phyloP scores from a whole-genome alignment of 2,797 vertebrate genomes.

The Cyclopterus lumpus region DNA sequence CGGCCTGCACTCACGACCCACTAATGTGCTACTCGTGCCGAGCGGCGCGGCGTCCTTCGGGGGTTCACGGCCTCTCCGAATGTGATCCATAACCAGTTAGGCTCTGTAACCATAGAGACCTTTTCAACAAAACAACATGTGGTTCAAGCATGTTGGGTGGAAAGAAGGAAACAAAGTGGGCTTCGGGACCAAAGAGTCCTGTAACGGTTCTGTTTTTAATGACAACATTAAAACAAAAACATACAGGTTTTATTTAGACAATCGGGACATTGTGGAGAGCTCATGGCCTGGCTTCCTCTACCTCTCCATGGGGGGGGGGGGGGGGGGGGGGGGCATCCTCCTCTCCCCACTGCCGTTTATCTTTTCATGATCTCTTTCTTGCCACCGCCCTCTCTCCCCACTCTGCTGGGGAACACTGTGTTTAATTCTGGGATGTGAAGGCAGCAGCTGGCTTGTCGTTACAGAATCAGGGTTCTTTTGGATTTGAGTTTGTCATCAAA shows the following conservation, averaged over 20 bases:
- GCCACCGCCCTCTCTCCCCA: conserved; percentile 3
- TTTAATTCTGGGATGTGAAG: conserved; percentile 48
- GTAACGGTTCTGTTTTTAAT: conserved; percentile 17
- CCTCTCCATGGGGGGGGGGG: conserved; percentile 14
- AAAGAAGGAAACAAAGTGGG: conserved; percentile 18
- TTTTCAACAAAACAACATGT: conserved; percentile 53
- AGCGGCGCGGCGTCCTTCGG: conserved; percentile 33
- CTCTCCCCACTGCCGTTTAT: conserved; percentile 43
- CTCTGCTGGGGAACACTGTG: conserved; percentile 33
- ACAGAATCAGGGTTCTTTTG: conserved; percentile 27
- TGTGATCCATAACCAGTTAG: conserved; percentile 58
- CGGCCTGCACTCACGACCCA: conserved; percentile 58
- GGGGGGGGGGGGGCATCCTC: no score
- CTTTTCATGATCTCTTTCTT: conserved; percentile 34
- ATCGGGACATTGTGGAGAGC: conserved; percentile 3
- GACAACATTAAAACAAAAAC: conserved; percentile 16
- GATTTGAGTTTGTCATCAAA: conserved; percentile 44
- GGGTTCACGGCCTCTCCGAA: conserved; percentile 52
- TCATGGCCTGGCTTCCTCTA: conserved; percentile 17
- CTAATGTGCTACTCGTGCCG: conserved; percentile 67
- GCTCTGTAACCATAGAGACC: conserved; percentile 50
- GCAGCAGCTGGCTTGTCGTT: conserved; percentile 46
- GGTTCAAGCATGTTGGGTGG: conserved; percentile 28
- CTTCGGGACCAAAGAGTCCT: conserved; percentile 37
- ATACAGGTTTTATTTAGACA: background rate